Evolutionary conservation across 2,888 invertebrate species (phyloP).

Genomic region (Drosophila rellima): DNA sequence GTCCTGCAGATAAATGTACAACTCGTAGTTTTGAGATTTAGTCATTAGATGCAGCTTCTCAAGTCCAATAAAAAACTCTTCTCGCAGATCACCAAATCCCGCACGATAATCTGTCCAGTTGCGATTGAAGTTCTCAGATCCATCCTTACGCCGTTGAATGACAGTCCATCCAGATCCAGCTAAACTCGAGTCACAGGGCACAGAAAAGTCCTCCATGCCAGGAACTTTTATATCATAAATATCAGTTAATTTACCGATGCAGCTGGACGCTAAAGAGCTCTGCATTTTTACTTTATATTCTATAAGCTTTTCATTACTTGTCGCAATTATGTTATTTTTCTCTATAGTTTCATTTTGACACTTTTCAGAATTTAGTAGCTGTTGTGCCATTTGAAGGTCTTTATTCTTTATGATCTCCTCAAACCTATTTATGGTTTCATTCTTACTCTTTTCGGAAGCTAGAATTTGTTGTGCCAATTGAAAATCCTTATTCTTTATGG

Average conservation of each 20-base stretch:
- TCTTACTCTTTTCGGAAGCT: not conserved
- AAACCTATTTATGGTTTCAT: not conserved
- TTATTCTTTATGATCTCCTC: conserved; percentile 3
- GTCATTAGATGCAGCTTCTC: conserved; percentile 88
- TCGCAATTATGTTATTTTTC: not conserved
- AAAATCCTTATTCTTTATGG: not conserved
- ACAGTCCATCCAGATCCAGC: conserved; percentile 90
- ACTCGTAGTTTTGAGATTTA: conserved; percentile 85
- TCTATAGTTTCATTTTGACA: not conserved
- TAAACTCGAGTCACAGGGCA: conserved; percentile 85
- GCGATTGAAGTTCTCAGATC: conserved; percentile 88
- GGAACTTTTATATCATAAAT: conserved; percentile 19
- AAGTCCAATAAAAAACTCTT: conserved; percentile 90
- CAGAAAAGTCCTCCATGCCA: conserved; percentile 86
- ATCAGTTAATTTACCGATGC: conserved; percentile 13
- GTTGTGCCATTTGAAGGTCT: not conserved
- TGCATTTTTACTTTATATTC: not conserved
- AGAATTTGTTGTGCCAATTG: not conserved
- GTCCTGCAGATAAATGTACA: conserved; percentile 88
- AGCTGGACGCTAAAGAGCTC: not conserved
- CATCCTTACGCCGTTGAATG: conserved; percentile 89
- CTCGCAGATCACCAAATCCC: conserved; percentile 89
- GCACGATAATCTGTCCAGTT: conserved; percentile 88
- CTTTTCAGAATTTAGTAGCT: not conserved
- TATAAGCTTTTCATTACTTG: not conserved